Base-by-base conservation (phyloP, 2,797 vertebrate genomes). In the Protonibea diacanthus region DNA sequence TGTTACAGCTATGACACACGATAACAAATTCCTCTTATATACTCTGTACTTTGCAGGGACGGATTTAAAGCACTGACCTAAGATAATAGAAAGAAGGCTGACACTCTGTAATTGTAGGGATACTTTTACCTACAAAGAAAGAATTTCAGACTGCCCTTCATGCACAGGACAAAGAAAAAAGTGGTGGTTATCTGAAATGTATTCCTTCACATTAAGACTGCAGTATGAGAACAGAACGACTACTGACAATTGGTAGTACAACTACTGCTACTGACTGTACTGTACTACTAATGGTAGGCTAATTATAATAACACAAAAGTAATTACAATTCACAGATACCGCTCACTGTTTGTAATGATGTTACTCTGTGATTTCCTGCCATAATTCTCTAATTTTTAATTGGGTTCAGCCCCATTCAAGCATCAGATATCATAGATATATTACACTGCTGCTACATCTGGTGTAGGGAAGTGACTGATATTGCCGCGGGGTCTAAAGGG, bases 381-480 rank as follows among this genome's bases (percentile, higher is more conserved):
- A 72, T 72, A 71, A 74, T 18, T 65, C 3, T 5, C 11, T 64
- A 2, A 20, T 81, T 77, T 85, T n/a, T 44, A 67, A 4, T 27
- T 38, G 1, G n/a, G n/a, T 56, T 60, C 23, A 49, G 58, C 47
- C 49, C 12, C 40, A 67, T n/a, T 79, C 52, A 44, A 55, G 59
- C 74, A 27, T 71, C 23, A 51, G 49, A 68, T 71, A 52, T 70
- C 14, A 61, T 25, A 45, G 9, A 57, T 61, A 52, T 45, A 70
- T 72, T 71, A 25, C 27, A 75, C n/a, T 51, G 48, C 29, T 67
- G 44, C 52, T 69, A n/a, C 49, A 60, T 61, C 57, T 65, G 45
- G 13, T 58, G 56, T 48, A 80, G 38, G 17, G 27, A 67, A 82
- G 74, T 68, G 74, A 80, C 63, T 73, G 40, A 82, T 68, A 49